Base-by-base conservation (phyloP, 1,140 invertebrate species). In the Calliopsis andreniformis region DNA sequence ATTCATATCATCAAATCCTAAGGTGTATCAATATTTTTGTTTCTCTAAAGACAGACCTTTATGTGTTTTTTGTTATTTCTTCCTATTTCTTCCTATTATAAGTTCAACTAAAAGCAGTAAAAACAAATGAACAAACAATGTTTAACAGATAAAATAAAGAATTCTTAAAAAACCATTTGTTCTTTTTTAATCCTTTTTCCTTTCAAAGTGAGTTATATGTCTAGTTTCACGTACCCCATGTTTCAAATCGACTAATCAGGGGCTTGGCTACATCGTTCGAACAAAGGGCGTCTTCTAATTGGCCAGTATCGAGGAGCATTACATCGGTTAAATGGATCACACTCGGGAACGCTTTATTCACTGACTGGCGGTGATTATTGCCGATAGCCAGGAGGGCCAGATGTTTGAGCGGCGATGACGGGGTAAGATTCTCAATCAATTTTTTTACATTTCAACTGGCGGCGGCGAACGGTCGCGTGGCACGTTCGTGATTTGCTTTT, bases 321-420 rank as follows among this genome's bases (percentile, higher is more conserved):
- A 82, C 80, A 71, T 82, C 61, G 64, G 79, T 78, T 82, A 82
- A 83, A 83, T 35, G 80, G 80, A 82, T 83, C 76, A 67, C 76
- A 79, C 81, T 67, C 64, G 71, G 39, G 58, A 84, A 76, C 59
- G 71, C 80, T 85, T 79, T 80, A 81, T 84, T 87, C 77, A 76
- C 75, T 75, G 78, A 77, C 69, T 64, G 70, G 69, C 68, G 53
- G 78, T 87, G 87, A 88, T 87, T 86, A 86, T 76, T 58, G 76
- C 76, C 86, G 84, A 84, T 86, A 64, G 86, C 79, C 82, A 82
- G 84, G 82, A 83, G 86, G 84, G 86, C 87, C 87, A 88, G 87
- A 88, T 88, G 87, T 88, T 87, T 45, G 67, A 67, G 12, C 32
- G 35, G 53, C 68, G 76, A 84, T 82, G 81, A 82, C 81, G 76